phyloP scores from a whole-genome alignment of 2,888 invertebrate genomes.

The Acanthosoma haemorrhoidale region DNA sequence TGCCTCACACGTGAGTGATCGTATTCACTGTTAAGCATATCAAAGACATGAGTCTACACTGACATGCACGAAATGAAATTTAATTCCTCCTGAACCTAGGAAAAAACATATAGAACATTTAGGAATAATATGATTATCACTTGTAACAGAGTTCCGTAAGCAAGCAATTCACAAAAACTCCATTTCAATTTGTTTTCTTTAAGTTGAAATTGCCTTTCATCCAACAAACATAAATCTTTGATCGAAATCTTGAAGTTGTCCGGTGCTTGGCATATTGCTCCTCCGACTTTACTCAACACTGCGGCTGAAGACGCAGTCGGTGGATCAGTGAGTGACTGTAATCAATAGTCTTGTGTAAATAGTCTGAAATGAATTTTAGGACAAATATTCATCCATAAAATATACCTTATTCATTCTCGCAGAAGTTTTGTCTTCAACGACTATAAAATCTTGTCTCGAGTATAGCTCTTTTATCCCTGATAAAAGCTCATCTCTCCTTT shows the following conservation, averaged over 20 bases:
- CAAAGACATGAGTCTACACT: too few relatives aligned
- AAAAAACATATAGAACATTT: too few relatives aligned
- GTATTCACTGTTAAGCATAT: too few relatives aligned
- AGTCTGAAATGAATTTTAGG: too few relatives aligned
- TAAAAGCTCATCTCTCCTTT: not conserved
- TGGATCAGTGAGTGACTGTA: slow-evolving; percentile 17
- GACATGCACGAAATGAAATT: too few relatives aligned
- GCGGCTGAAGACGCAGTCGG: not conserved
- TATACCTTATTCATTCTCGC: slow-evolving; percentile 42
- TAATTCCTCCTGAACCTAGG: too few relatives aligned
- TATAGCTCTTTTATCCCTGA: not conserved
- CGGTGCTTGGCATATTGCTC: not conserved
- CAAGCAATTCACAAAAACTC: slow-evolving; percentile 17
- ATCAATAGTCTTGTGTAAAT: too few relatives aligned
- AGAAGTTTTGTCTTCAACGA: slow-evolving; percentile 67
- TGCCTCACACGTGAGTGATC: too few relatives aligned
- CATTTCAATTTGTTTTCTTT: not conserved
- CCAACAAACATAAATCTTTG: not conserved
- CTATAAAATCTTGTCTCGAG: slow-evolving; percentile 58
- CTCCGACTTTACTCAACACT: not conserved
- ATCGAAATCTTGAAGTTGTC: not conserved
- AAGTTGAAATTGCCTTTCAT: not conserved
- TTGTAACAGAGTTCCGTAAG: slow-evolving; percentile 20
- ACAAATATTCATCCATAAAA: too few relatives aligned
- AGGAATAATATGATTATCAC: not conserved